phyloP scores from a whole-genome alignment of 2,888 invertebrate species.

The Sceliomorpha sp. region DNA sequence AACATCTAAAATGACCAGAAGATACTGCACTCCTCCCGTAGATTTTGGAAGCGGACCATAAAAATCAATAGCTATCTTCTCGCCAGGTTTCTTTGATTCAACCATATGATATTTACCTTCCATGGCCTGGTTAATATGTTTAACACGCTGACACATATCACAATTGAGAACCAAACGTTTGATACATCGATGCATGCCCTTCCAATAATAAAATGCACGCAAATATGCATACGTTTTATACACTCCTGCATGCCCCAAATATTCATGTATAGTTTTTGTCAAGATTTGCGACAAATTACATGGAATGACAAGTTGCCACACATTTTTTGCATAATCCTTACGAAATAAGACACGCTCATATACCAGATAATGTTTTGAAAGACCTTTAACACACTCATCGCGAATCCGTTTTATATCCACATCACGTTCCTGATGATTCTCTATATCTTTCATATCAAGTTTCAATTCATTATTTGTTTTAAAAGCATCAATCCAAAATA shows the following conservation, averaged over 20 bases:
- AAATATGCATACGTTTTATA: constrained; percentile 7
- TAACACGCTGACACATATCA: constrained; percentile 9
- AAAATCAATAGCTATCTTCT: constrained; percentile 43
- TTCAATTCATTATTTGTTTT: too few species aligned
- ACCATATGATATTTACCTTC: constrained; percentile 12
- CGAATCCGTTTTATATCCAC: too few species aligned
- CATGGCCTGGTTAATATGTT: background rate
- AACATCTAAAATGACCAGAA: constrained; percentile 13
- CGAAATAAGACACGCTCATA: too few species aligned
- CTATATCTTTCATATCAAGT: too few species aligned
- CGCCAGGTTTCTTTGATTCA: constrained; percentile 6
- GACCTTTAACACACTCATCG: too few species aligned
- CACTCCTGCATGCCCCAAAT: constrained; percentile 3
- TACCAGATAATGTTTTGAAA: too few species aligned
- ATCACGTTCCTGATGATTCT: too few species aligned
- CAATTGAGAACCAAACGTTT: constrained; percentile 7
- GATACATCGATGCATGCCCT: background rate
- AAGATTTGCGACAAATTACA: too few species aligned
- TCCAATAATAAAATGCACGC: constrained; percentile 2
- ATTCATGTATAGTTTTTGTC: background rate
- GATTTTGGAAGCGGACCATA: constrained; percentile 40
- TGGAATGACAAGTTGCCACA: too few species aligned
- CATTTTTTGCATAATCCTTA: too few species aligned
- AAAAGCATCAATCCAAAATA: too few species aligned
- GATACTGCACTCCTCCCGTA: constrained; percentile 29